Evolutionary conservation across 1,140 invertebrate species (phyloP).

Genomic region (Drosophila takahashii): DNA sequence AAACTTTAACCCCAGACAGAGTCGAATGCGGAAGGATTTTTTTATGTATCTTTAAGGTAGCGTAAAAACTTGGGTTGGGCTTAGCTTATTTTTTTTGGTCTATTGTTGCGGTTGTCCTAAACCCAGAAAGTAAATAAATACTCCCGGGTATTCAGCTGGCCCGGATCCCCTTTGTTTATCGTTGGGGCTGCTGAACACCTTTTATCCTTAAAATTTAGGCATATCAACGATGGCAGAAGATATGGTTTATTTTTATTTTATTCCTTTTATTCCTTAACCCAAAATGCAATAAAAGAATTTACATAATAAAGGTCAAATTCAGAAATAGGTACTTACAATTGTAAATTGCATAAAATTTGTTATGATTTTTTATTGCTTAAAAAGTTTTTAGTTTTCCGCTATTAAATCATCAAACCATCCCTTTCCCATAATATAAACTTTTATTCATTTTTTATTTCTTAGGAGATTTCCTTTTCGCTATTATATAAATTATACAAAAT

Average conservation of each 20-base stretch:
- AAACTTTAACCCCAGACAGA: constrained; percentile 63
- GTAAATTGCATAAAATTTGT: no score
- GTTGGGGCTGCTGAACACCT: constrained; percentile 6
- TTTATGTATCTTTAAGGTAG: constrained; percentile 28
- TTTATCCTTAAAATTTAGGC: neutral
- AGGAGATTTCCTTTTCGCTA: neutral
- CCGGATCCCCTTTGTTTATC: constrained; percentile 29
- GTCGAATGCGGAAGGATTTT: constrained; percentile 22
- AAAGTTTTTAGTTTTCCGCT: neutral
- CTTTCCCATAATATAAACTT: neutral
- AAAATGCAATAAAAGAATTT: neutral
- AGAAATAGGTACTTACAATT: no score
- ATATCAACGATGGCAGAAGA: neutral
- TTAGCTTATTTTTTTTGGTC: neutral
- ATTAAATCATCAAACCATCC: neutral
- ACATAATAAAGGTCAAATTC: no score
- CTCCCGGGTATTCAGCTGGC: constrained; percentile 27
- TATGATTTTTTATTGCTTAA: neutral
- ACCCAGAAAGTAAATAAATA: constrained; percentile 44
- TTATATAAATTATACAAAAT: no score
- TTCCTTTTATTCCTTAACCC: no score
- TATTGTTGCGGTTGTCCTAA: constrained; percentile 31
- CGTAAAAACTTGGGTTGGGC: constrained; percentile 17
- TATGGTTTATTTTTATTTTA: no score
- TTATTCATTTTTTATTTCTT: neutral